A percentile compares a stretch with the other conserved stretches of the same genome.
These are phyloP conservation scores for Tachina fera DNA, from an alignment of 2,888 invertebrate genomes.

Conservation along the genomic window DNA sequence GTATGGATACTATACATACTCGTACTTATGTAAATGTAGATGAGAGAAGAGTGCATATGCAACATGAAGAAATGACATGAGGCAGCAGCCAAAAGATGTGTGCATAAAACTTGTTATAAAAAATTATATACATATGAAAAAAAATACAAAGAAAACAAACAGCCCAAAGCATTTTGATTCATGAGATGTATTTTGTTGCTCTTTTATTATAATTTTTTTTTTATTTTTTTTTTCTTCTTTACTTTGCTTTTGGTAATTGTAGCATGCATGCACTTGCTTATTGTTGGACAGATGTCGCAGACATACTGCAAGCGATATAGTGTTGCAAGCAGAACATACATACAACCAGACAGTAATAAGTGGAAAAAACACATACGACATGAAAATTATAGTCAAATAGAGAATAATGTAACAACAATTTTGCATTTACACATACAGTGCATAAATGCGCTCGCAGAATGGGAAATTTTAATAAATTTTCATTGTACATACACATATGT, in stretches of 20 bases:
- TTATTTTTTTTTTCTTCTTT: conserved; percentile 3
- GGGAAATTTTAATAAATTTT: conserved; percentile 27
- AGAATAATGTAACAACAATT: conserved; percentile 57
- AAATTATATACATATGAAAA: background rate
- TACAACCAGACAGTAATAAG: conserved; percentile 24
- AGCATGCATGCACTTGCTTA: conserved; percentile 59
- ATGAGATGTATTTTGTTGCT: conserved; percentile 63
- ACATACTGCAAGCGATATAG: conserved; percentile 61
- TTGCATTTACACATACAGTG: background rate
- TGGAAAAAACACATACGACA: background rate
- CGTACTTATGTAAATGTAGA: conserved; percentile 3
- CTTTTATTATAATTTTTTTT: conserved; percentile 45
- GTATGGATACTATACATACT: background rate
- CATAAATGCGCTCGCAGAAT: background rate
- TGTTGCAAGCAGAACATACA: conserved; percentile 45
- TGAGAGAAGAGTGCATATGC: conserved; percentile 52
- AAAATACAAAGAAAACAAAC: conserved; percentile 48
- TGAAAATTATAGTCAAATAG: conserved; percentile 58
- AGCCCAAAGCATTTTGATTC: conserved; percentile 67
- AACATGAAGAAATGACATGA: conserved; percentile 61
- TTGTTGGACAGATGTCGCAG: conserved; percentile 65
- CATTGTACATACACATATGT: background rate
- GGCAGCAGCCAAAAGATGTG: conserved; percentile 58
- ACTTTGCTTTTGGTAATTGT: conserved; percentile 29
- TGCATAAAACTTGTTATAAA: conserved; percentile 35